Conservation (phyloP, 2,113 vertebrate genomes). For the Eublepharis macularius region DNA sequence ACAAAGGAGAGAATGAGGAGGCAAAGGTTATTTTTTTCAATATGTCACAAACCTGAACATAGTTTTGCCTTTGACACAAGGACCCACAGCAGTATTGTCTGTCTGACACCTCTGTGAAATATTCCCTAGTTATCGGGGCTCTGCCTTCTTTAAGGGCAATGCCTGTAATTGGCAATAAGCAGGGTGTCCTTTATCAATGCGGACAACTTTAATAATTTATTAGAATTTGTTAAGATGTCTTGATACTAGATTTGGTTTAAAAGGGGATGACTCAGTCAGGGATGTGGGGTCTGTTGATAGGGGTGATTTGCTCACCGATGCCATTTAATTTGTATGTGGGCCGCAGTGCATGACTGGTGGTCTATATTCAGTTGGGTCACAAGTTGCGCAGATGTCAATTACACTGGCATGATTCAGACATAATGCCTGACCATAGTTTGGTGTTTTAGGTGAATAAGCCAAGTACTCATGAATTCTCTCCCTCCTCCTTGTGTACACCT, state of each 20-base stretch:
- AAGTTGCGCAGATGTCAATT: neutral
- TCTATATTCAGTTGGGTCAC: neutral
- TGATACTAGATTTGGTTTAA: too few relatives aligned
- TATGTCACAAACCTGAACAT: neutral
- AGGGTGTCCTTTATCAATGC: neutral
- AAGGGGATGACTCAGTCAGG: too few relatives aligned
- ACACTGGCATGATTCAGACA: neutral
- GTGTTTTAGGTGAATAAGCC: neutral
- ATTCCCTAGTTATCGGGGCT: neutral
- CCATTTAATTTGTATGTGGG: too few relatives aligned
- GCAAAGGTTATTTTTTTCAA: neutral
- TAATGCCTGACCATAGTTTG: neutral
- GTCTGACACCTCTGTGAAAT: neutral
- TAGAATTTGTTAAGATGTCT: neutral
- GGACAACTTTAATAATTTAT: constrained; percentile 14
- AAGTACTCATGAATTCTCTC: too few relatives aligned
- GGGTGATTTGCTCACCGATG: too few relatives aligned
- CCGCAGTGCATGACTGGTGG: neutral
- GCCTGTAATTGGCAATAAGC: neutral
- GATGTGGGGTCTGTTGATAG: too few relatives aligned
- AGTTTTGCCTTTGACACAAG: constrained; percentile 8
- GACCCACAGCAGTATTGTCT: neutral
- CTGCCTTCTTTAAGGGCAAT: constrained; percentile 13
- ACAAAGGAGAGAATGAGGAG: constrained; percentile 44
- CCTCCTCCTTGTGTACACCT: too few relatives aligned